Base-by-base conservation (phyloP, 2,888 invertebrate species). In the Gastrophysa polygoni region DNA sequence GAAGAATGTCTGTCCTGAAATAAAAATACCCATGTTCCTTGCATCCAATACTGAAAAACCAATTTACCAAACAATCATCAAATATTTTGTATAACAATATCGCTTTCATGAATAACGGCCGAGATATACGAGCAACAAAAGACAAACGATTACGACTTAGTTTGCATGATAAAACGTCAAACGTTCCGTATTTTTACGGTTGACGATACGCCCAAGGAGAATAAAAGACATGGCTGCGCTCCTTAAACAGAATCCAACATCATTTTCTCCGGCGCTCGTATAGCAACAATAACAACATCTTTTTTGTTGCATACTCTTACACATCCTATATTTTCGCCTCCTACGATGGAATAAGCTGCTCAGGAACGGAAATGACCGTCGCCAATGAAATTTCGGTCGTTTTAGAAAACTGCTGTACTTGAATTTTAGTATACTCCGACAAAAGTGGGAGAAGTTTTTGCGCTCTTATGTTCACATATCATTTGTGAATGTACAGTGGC, bases 161-260 rank as follows among this genome's bases (percentile, higher is more conserved):
- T 63, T 63, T 63, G 59, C 63, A 63, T 63, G 56, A 58, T 49
- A 59, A 63, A 58, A 62, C 52, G 43, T 24, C 29, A 55, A 34
- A 43, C 29, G 29, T 17, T 44, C 56, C 34, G 29, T 29, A 60
- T 50, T 59, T 59, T 46, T 32, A 17, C 57, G 18, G 32, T 17
- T 16, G 43, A 52, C 32, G 46, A 47, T 52, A 43, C 46, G 47
- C 17, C 11, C 21, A 20, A 52, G 52, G 32, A 46, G 56, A 63
- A 63, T 60, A 66, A 65, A 38, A n/a, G 38, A 57, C 54, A 56
- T 47, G 32, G 18, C 43, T 32, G n/a, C 58, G 54, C 51, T 57
- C 56, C 66, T 63, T 63, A 61, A 66, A 65, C 50, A 59, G 52
- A 64, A 64, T 61, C 62, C 29, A 52, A 67, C 64, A 67, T 64